Evolutionary conservation across 2,113 vertebrate genomes (phyloP).

Genomic region (Tupaia chinensis): DNA sequence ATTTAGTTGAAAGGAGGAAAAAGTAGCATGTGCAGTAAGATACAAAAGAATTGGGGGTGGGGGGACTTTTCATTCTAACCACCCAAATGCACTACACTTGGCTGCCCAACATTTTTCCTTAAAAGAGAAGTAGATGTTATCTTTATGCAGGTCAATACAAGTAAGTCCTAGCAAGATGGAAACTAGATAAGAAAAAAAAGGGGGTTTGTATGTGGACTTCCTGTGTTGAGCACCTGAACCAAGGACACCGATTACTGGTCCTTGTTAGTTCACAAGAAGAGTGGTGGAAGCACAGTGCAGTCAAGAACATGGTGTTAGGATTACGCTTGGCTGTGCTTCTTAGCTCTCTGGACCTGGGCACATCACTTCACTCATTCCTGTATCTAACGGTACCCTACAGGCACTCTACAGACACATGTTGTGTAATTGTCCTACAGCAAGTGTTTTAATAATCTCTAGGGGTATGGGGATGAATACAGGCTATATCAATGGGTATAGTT

Average conservation of each 20-base stretch:
- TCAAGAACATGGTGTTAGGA: background rate
- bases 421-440: background rate
- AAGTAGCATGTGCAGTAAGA: conserved; percentile 48
- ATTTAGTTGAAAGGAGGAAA: conserved; percentile 51
- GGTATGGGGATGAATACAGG: background rate
- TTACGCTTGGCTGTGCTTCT: background rate
- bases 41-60: conserved; percentile 45
- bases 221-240: background rate
- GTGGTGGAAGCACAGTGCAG: fast-evolving
- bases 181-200: background rate
- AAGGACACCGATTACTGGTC: background rate
- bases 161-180: background rate
- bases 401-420: background rate
- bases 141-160: conserved; percentile 27
- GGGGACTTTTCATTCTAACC: conserved; percentile 20
- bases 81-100: background rate
- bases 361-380: background rate
- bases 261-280: background rate
- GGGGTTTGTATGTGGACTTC: background rate
- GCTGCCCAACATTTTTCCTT: background rate
- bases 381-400: background rate
- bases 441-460: background rate
- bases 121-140: background rate
- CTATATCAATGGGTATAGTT: background rate
- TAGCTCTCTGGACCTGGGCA: background rate